A percentile compares a stretch with the other conserved stretches of the same genome.
These are phyloP conservation scores for Eospalax fontanierii DNA, from an alignment of 2,797 vertebrate genomes.

Conservation along the genomic window DNA sequence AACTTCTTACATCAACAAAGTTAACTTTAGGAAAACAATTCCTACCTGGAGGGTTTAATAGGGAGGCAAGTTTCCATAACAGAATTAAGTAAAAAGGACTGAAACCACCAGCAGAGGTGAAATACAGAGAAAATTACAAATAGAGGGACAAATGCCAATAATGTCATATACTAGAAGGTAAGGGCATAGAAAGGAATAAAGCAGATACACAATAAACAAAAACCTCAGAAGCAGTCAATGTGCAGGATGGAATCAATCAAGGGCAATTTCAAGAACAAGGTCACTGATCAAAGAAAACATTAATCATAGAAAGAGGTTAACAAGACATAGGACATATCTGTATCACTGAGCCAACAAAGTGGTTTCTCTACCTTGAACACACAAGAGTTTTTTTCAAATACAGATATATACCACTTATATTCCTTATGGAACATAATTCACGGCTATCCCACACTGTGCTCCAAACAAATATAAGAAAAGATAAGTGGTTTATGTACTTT, in stretches of 20 bases:
- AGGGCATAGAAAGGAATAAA: neutral
- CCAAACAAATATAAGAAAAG: neutral
- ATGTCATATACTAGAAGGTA: neutral
- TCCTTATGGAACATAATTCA: neutral
- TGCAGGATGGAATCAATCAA: neutral
- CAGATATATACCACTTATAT: neutral
- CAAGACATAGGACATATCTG: neutral
- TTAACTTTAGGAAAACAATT: neutral
- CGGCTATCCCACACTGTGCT: neutral
- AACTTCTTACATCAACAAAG: neutral
- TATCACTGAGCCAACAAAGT: neutral
- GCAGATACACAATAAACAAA: constrained; percentile 7
- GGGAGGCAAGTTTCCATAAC: neutral
- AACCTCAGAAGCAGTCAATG: constrained; percentile 30
- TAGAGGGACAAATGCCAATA: neutral
- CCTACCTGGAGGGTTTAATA: neutral
- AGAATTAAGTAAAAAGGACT: neutral
- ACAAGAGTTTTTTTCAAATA: neutral
- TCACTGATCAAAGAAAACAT: constrained; percentile 60
- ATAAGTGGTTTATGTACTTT: neutral
- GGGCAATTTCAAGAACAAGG: constrained; percentile 8
- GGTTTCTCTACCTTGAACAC: constrained; percentile 30
- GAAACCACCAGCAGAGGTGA: neutral
- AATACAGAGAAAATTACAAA: neutral
- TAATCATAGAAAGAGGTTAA: constrained; percentile 40